These are phyloP conservation scores for Zingel zingel DNA, from an alignment of 2,113 vertebrate species.

Conservation along the genomic window DNA sequence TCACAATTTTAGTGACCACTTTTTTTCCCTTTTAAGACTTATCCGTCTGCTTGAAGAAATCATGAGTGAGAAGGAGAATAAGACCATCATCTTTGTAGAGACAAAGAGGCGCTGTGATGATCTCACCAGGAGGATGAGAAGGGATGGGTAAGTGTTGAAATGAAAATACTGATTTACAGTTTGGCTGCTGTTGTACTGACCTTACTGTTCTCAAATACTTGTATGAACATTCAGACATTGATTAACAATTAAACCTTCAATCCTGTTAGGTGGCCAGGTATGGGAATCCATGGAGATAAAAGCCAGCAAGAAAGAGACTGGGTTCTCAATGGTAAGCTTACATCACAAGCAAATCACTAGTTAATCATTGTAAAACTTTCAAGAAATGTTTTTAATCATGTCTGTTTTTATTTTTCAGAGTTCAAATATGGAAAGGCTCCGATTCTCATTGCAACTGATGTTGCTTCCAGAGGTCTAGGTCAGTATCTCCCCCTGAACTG, in stretches of 20 bases:
- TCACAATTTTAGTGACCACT: neutral
- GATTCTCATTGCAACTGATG: conserved; percentile 98
- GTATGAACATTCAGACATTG: neutral
- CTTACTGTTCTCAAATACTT: rapidly evolving
- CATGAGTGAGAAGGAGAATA: conserved; percentile 99
- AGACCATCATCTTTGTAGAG: conserved; percentile 99
- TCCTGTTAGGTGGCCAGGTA: conserved; percentile 91
- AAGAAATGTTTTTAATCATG: no score
- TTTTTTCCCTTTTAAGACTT: conserved; percentile 81
- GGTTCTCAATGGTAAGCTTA: conserved; percentile 94
- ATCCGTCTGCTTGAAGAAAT: conserved; percentile 98
- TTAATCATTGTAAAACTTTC: neutral
- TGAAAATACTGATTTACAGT: rapidly evolving
- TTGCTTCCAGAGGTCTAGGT: conserved; percentile 99
- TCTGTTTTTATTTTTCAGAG: conserved; percentile 81
- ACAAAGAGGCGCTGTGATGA: conserved; percentile 98
- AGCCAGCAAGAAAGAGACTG: conserved; percentile 99
- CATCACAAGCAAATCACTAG: rapidly evolving
- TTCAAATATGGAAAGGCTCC: conserved; percentile 98
- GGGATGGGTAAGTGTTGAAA: conserved; percentile 90
- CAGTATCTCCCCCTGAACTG: conserved; percentile 86
- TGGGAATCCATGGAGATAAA: conserved; percentile 99
- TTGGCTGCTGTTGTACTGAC: neutral
- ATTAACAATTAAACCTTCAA: neutral
- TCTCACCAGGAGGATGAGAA: conserved; percentile 96